Percentiles rank a stretch among this genome's conserved stretches.
Conservation (phyloP, 2,113 vertebrate genomes). For the Colistium nudipinnis region DNA sequence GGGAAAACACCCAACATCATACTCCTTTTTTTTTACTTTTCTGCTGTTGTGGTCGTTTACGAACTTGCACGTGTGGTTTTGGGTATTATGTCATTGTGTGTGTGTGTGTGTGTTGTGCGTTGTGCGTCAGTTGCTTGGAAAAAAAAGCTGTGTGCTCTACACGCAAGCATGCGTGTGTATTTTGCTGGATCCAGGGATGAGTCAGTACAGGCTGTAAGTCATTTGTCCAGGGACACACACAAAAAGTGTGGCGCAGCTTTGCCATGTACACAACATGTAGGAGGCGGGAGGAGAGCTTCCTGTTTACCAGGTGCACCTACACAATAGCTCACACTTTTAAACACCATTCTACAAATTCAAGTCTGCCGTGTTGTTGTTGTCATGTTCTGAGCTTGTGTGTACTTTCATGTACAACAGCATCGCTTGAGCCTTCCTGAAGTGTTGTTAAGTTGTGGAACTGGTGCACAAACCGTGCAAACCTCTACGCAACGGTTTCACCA, state of each 20-base stretch:
- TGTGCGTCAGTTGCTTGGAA: conserved; percentile 10
- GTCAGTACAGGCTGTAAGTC: conserved; percentile 50
- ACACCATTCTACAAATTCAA: background rate
- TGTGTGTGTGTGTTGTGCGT: background rate
- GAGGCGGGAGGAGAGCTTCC: conserved; percentile 26
- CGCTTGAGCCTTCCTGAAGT: background rate
- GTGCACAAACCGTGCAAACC: background rate
- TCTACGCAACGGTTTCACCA: conserved; percentile 2
- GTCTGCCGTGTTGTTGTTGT: background rate
- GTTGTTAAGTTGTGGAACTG: background rate
- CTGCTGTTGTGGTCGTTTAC: conserved; percentile 40
- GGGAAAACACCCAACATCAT: conserved; percentile 44
- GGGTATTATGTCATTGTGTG: conserved; percentile 18
- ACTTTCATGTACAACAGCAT: background rate
- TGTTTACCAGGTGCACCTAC: conserved; percentile 51
- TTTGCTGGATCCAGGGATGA: conserved; percentile 51
- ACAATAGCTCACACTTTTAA: background rate
- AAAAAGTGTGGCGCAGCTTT: conserved; percentile 27
- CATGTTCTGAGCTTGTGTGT: background rate
- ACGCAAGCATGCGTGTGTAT: background rate
- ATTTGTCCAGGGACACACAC: conserved; percentile 54
- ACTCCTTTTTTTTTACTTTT: conserved; percentile 20
- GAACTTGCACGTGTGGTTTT: conserved; percentile 20
- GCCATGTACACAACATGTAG: conserved; percentile 36
- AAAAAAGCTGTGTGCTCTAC: conserved; percentile 22